These are phyloP conservation scores for Eudemis profundana DNA, from an alignment of 2,888 invertebrate genomes.

Conservation along the genomic window DNA sequence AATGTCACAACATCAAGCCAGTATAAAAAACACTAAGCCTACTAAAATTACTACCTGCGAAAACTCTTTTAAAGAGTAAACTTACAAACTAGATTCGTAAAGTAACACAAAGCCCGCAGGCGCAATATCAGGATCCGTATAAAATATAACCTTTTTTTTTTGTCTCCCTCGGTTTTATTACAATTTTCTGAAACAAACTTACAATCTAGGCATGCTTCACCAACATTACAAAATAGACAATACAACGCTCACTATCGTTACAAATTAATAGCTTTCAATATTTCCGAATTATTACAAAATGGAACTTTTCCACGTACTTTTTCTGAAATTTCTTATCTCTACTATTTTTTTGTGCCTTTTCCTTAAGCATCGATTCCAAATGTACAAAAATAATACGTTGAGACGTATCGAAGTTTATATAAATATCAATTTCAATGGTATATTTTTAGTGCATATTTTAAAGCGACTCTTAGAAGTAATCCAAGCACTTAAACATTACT, in stretches of 20 bases:
- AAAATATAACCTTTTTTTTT: constrained; percentile 82
- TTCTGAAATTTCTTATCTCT: constrained; percentile 68
- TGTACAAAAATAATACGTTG: constrained; percentile 82
- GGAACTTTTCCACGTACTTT: constrained; percentile 71
- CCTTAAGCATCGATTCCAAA: constrained; percentile 77
- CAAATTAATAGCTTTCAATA: constrained; percentile 72
- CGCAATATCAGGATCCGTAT: constrained; percentile 76
- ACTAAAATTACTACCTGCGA: constrained; percentile 84
- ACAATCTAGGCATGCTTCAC: constrained; percentile 72
- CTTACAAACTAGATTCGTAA: constrained; percentile 81
- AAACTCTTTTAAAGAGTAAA: constrained; percentile 85
- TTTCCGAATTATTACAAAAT: constrained; percentile 74
- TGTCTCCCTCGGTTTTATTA: constrained; percentile 77
- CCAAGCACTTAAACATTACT: constrained; percentile 77
- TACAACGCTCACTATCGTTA: constrained; percentile 81
- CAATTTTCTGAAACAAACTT: constrained; percentile 85
- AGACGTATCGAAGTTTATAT: constrained; percentile 70
- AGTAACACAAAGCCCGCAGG: constrained; percentile 74
- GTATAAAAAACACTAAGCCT: constrained; percentile 86
- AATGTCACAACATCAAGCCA: constrained; percentile 86
- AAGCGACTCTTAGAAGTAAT: constrained; percentile 71
- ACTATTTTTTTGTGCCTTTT: constrained; percentile 76
- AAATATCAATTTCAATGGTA: constrained; percentile 75
- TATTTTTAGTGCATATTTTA: constrained; percentile 68
- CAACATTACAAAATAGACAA: constrained; percentile 82